A percentile compares a stretch with the other conserved stretches of the same genome.
phyloP scores from a whole-genome alignment of 2,113 vertebrate genomes.

The Etheostoma cragini region DNA sequence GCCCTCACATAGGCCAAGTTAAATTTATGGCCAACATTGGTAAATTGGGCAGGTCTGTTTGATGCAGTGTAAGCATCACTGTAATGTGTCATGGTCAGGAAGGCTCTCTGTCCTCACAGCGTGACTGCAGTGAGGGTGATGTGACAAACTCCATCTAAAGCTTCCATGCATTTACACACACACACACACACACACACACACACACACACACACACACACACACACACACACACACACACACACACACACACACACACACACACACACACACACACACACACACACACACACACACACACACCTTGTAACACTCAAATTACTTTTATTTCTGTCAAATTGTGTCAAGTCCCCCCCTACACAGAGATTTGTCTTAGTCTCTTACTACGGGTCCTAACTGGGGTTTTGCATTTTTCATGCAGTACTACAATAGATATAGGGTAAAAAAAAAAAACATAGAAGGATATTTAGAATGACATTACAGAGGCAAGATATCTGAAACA shows the following conservation, averaged over 20 bases:
- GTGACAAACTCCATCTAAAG: conserved; percentile 27
- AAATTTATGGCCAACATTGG: conserved; percentile 66
- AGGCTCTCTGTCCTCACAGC: conserved; percentile 54
- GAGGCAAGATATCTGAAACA: neutral
- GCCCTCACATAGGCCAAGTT: conserved; percentile 21
- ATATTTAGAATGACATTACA: neutral
- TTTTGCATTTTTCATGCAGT: neutral
- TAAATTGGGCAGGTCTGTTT: conserved; percentile 59
- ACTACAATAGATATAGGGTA: neutral
- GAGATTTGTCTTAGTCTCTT: neutral
- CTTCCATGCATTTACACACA: conserved; percentile 18
- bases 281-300: neutral
- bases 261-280: neutral
- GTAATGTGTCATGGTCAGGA: conserved; percentile 65
- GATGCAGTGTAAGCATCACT: conserved; percentile 76
- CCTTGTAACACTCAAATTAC: neutral
- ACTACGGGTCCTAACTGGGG: neutral
- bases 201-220: neutral
- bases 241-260: neutral
- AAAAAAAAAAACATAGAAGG: neutral
- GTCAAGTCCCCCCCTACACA: neutral
- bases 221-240: neutral
- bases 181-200: neutral
- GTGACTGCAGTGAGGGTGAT: conserved; percentile 56
- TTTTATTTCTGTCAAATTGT: neutral